Base-by-base conservation (phyloP, 2,113 vertebrate genomes). In the Ciconia maguari region DNA sequence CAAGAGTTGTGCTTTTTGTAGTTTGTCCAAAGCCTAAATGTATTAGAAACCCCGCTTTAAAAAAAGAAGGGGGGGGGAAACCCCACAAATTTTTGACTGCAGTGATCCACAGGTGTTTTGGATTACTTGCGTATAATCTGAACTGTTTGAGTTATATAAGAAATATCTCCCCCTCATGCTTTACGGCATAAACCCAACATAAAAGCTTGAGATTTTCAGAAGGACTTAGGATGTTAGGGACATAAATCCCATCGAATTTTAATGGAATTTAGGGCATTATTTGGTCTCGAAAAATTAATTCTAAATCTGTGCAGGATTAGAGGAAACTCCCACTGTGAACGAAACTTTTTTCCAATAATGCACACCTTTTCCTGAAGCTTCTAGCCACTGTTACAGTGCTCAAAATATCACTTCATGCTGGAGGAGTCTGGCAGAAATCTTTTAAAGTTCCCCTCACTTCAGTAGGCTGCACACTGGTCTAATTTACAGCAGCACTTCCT, bases 401-500 rank as follows among this genome's bases (percentile, higher is more conserved):
- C 36, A 83, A 88, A 94, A 91, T 83, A 91, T 21, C 38, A 13
- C 54, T 86, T 90, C 8, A 34, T 83, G 76, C 92, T 9, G 29
- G 71, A 81, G 76, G 51, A 92, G 42, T 58, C 88, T 92, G 60
- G 46, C 51, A 92, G 76, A 88, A 93, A 55, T 44, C 70, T 83
- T 93, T 94, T 90, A 90, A 93, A 89, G 55, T 87, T 92, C 54
- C 49, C 11, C 20, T 85, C 30, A 30, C 62, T 74, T 91, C 58
- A 77, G 41, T 25, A 81, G 68, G 16, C 38, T 83, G 66, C 87
- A 85, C 68, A 58, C 55, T 94, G 78, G 41, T 91, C 87, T 95
- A 87, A 97, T 97, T 96, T 94, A 71, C 62, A 90, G n/a, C 84
- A 95, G 71, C 71, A 90, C 19, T 85, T 94, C 46, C 89, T 91